These are phyloP conservation scores for Onychorhynchus coronatus DNA, from an alignment of 2,113 vertebrate genomes.

Conservation along the genomic window DNA sequence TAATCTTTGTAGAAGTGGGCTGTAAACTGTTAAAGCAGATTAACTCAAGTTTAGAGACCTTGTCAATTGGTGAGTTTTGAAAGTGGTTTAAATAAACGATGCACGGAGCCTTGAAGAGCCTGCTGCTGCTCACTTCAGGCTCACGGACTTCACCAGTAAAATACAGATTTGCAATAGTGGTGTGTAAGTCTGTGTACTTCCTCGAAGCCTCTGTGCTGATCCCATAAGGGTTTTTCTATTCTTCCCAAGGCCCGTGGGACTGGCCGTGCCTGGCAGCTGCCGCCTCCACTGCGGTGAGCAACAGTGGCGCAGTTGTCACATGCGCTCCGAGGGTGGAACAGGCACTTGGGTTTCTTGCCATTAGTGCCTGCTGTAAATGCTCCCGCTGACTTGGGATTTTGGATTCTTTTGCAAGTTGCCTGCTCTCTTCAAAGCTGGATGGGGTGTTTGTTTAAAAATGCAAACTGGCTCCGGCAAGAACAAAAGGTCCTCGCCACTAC, in stretches of 20 bases:
- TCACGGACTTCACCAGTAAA: not conserved
- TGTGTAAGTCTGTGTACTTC: not conserved
- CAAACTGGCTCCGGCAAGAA: not conserved
- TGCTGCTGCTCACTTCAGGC: not conserved
- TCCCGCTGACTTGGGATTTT: not conserved
- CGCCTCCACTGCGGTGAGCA: not conserved
- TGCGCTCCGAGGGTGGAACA: not conserved
- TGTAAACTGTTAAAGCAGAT: not conserved
- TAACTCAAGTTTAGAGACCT: not conserved
- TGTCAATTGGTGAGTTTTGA: not conserved
- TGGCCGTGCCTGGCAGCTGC: not conserved
- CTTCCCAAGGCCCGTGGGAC: not conserved
- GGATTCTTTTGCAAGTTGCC: not conserved
- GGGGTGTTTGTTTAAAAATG: not conserved
- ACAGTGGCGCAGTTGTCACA: not conserved
- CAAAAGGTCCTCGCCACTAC: not conserved
- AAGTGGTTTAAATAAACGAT: not conserved
- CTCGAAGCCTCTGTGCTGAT: not conserved
- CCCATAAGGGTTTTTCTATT: not conserved
- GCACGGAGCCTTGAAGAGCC: not conserved
- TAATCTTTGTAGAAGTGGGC: not conserved
- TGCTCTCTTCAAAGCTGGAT: not conserved
- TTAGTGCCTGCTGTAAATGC: not conserved
- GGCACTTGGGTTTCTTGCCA: not conserved
- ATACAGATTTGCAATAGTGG: fast-evolving